Evolutionary conservation across 2,113 vertebrate genomes (phyloP).

Genomic region (Paratilapia polleni): DNA sequence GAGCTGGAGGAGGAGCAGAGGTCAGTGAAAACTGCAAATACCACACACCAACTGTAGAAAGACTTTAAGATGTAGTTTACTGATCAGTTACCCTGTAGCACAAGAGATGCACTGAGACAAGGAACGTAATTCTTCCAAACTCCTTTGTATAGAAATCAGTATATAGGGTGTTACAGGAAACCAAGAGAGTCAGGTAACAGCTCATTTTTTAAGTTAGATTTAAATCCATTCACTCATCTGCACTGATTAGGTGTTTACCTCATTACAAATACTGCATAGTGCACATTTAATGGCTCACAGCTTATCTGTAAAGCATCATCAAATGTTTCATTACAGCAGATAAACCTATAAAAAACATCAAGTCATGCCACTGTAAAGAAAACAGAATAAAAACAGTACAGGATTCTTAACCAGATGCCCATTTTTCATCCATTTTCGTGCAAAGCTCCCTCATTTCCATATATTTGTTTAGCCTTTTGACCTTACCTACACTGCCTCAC

Average conservation of each 20-base stretch:
- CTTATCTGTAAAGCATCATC: neutral
- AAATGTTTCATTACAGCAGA: neutral
- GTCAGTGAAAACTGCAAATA: constrained; percentile 71
- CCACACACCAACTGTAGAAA: neutral
- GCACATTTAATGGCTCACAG: neutral
- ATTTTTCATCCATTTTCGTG: neutral
- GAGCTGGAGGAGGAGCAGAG: constrained; percentile 94
- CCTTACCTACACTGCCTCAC: constrained; percentile 22
- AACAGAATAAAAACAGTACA: too few relatives aligned
- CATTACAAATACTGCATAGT: neutral
- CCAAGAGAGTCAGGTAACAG: too few relatives aligned
- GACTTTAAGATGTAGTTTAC: neutral
- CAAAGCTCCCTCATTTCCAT: too few relatives aligned
- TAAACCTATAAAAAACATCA: neutral
- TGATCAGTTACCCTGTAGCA: neutral
- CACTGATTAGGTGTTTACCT: neutral
- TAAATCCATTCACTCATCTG: too few relatives aligned
- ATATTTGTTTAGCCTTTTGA: neutral
- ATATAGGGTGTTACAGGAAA: neutral
- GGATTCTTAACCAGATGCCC: neutral
- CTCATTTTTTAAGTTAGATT: too few relatives aligned
- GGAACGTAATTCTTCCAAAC: too few relatives aligned
- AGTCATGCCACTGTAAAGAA: neutral
- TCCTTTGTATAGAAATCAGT: neutral
- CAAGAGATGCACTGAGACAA: too few relatives aligned